Evolutionary conservation across 2,113 vertebrate genomes (phyloP).

Genomic region (Erythrocercus mccallii): DNA sequence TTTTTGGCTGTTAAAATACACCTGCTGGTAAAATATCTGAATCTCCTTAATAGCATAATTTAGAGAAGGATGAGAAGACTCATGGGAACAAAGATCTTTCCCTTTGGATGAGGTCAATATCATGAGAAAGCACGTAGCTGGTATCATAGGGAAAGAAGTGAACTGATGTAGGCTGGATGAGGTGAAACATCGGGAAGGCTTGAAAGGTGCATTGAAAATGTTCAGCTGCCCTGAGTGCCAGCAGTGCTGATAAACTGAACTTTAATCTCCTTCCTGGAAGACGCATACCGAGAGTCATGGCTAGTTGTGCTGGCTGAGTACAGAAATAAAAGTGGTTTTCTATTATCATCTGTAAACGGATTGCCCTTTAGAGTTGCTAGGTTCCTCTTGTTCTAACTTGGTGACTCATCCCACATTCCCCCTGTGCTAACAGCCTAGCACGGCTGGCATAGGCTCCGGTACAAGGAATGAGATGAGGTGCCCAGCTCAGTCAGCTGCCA

Average conservation of each 20-base stretch:
- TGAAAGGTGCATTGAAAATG: neutral
- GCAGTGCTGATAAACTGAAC: neutral
- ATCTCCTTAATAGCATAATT: neutral
- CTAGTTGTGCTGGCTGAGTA: neutral
- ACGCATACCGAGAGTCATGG: neutral
- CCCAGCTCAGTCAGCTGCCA: neutral
- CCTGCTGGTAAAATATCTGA: neutral
- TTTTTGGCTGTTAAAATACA: neutral
- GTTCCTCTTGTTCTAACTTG: slow-evolving; percentile 41
- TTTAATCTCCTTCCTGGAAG: slow-evolving; percentile 1
- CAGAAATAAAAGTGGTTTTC: slow-evolving; percentile 50
- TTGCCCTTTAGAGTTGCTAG: slow-evolving; percentile 40
- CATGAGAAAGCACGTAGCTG: neutral
- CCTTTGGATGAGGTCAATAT: neutral
- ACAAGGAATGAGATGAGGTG: neutral
- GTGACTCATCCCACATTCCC: slow-evolving; percentile 21
- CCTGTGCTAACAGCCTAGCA: neutral
- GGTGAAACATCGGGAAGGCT: neutral
- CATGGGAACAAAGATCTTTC: neutral
- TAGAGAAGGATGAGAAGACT: neutral
- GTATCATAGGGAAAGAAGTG: neutral
- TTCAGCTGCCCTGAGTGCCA: neutral
- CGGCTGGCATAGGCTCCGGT: neutral
- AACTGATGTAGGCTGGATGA: neutral
- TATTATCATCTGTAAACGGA: slow-evolving; percentile 36